phyloP scores from a whole-genome alignment of 2,797 vertebrate species.

The Oreonectes daqikongensis region DNA sequence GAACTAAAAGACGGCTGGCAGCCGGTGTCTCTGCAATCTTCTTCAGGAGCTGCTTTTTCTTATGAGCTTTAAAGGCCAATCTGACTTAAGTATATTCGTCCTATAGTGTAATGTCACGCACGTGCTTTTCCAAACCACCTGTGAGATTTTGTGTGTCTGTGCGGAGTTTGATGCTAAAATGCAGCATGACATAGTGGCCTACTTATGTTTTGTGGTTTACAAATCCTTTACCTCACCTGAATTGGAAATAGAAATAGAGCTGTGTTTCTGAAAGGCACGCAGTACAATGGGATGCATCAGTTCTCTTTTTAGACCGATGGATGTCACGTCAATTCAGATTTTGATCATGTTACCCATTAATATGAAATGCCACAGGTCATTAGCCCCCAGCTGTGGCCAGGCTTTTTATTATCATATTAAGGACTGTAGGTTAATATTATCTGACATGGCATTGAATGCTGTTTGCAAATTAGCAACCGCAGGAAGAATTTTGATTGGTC shows the following conservation, averaged over 20 bases:
- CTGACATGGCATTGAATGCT: conserved; percentile 19
- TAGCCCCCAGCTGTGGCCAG: conserved; percentile 30
- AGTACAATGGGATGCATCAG: background rate
- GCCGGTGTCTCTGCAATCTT: conserved; percentile 42
- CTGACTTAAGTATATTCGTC: conserved; percentile 59
- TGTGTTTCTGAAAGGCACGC: background rate
- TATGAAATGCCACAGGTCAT: conserved; percentile 40
- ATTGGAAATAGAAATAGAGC: conserved; percentile 13
- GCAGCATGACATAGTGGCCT: conserved; percentile 20
- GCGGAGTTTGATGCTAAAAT: background rate
- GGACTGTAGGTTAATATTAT: conserved; percentile 24
- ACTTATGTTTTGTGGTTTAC: conserved; percentile 24
- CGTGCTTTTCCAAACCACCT: conserved; percentile 41
- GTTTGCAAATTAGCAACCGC: conserved; percentile 38
- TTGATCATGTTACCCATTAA: conserved; percentile 18
- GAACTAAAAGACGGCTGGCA: conserved; percentile 53
- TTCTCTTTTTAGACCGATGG: conserved; percentile 21
- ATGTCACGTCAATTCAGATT: conserved; percentile 32
- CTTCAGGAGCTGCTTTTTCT: conserved; percentile 59
- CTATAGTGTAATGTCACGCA: conserved; percentile 52
- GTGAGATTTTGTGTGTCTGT: conserved; percentile 9
- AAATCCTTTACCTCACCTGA: background rate
- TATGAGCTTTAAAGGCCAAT: conserved; percentile 55
- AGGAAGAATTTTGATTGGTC: conserved; percentile 26
- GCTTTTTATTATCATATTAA: conserved; percentile 28